Base-by-base conservation (phyloP, 1,140 invertebrate genomes). In the Pseudoatta argentina region DNA sequence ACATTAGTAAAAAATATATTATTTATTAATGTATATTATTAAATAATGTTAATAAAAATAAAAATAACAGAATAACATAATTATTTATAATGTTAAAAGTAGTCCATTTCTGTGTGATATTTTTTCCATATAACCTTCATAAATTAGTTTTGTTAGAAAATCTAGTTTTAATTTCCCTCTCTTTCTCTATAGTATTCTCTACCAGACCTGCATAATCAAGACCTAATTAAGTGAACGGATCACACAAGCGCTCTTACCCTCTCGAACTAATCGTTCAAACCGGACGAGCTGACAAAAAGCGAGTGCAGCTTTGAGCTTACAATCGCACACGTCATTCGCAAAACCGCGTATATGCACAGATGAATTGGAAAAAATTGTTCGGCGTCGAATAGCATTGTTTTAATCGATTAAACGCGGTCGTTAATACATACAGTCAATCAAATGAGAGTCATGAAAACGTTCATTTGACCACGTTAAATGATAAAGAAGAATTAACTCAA, bases 141-240 rank as follows among this genome's bases (percentile, higher is more conserved):
- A 82, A 86, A 66, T 81, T 64, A 79, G n/a, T n/a, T 83, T 78
- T 77, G 53, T 73, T 77, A 34, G 24, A 86, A 67, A 79, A 77
- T 78, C 77, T 82, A 51, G 44, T 14, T 44, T 59, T 8, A 59
- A 64, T 67, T 18, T 63, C 73, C 16, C 53, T 78, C 51, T 78
- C 64, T 57, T 53, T 61, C 24, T 48, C 55, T 75, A 30, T 69
- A 63, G 72, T 69, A 72, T 78, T 89, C 88, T 73, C 67, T 72
- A 81, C 39, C 82, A 83, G 88, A 86, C 86, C 85, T 85, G 91
- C 88, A 93, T 93, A 92, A 90, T 91, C 88, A 89, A 81, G 86
- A 63, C 69, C 69, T 88, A 88, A 86, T 88, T 89, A 89, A 90
- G 85, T 69, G 72, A 87, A 77, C 76, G 86, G 77, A 89, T 89